Conservation (phyloP, 2,888 invertebrate species). For the Anorthoa munda region DNA sequence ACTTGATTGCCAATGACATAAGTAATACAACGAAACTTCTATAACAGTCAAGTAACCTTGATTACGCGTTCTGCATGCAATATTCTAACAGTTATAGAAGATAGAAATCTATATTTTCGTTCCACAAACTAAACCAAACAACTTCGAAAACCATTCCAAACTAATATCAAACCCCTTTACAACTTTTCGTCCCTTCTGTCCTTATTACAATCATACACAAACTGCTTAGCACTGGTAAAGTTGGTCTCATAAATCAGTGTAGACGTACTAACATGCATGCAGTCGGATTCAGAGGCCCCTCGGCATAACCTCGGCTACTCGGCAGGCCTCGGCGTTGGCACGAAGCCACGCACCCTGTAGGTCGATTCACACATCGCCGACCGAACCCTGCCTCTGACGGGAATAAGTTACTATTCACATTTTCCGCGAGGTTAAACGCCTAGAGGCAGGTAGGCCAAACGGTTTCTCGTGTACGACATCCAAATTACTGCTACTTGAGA, state of each 20-base stretch:
- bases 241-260: slow-evolving; percentile 77
- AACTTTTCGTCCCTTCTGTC: slow-evolving; percentile 17
- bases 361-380: slow-evolving; percentile 63
- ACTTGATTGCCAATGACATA: not conserved
- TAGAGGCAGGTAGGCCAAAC: slow-evolving; percentile 51
- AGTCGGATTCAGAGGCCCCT: slow-evolving; percentile 70
- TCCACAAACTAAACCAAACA: not conserved
- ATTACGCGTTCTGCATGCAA: not conserved
- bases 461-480: slow-evolving; percentile 58
- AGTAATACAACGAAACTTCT: not conserved
- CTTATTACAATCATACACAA: slow-evolving; percentile 62
- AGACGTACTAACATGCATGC: slow-evolving; percentile 72
- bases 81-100: not conserved
- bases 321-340: slow-evolving; percentile 79
- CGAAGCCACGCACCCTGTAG: slow-evolving; percentile 78
- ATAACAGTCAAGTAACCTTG: slow-evolving; percentile 1
- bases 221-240: slow-evolving; percentile 74
- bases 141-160: slow-evolving; percentile 4
- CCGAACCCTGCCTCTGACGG: slow-evolving; percentile 56
- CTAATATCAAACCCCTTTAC: slow-evolving; percentile 22
- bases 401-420: slow-evolving; percentile 64
- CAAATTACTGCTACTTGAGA: slow-evolving; percentile 48
- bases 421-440: slow-evolving; percentile 53
- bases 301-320: slow-evolving; percentile 41
- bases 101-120: not conserved